These are phyloP conservation scores for Cariama cristata DNA, from an alignment of 2,113 vertebrate species.

Conservation along the genomic window DNA sequence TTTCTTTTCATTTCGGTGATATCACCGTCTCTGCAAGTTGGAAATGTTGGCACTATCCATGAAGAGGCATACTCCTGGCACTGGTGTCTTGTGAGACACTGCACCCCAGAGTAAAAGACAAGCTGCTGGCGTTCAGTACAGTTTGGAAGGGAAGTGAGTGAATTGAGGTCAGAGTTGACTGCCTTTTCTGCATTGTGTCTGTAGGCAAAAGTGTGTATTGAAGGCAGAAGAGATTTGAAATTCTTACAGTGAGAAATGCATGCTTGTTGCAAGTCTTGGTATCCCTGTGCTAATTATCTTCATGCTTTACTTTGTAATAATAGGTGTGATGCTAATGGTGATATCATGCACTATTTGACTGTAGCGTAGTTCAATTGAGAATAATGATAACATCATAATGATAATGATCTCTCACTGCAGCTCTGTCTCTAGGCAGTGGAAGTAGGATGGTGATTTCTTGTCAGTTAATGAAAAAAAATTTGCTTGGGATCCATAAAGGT, in stretches of 20 bases:
- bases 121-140: not conserved
- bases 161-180: not conserved
- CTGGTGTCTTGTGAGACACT: not conserved
- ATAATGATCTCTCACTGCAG: not conserved
- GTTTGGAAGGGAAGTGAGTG: not conserved
- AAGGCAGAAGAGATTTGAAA: not conserved
- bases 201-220: not conserved
- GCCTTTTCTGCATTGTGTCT: not conserved
- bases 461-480: not conserved
- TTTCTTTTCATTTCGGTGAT: not conserved
- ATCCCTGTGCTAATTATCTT: not conserved
- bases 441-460: not conserved
- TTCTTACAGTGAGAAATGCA: not conserved
- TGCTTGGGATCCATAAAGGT: not conserved
- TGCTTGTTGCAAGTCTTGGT: not conserved
- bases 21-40: not conserved
- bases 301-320: not conserved
- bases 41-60: not conserved
- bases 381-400: slow-evolving; percentile 2
- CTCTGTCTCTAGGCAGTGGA: not conserved
- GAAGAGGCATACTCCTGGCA: not conserved
- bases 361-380: slow-evolving; percentile 13
- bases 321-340: not conserved
- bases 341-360: not conserved
- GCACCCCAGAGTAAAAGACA: not conserved